These are phyloP conservation scores for Tetropium fuscum DNA, from an alignment of 2,888 invertebrate species.

Conservation along the genomic window DNA sequence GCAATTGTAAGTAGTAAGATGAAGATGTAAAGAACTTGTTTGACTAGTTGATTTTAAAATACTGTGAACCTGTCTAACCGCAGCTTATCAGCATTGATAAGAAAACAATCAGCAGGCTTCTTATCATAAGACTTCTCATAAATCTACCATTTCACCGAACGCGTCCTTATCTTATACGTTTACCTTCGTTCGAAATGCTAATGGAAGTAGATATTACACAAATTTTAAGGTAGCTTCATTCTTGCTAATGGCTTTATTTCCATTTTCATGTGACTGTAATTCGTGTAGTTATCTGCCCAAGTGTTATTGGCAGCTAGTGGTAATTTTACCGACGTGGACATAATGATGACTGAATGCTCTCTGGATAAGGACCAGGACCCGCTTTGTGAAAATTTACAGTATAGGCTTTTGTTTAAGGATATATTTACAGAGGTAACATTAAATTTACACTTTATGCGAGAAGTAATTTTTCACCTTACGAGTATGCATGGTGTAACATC, in stretches of 20 bases:
- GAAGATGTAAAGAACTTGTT: too few species aligned
- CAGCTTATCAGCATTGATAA: slow-evolving; percentile 15
- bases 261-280: slow-evolving; percentile 4
- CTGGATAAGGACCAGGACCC: slow-evolving; percentile 42
- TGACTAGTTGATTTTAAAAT: too few species aligned
- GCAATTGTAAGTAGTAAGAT: too few species aligned
- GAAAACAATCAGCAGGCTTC: slow-evolving; percentile 9
- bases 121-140: slow-evolving; percentile 1
- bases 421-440: slow-evolving; percentile 33
- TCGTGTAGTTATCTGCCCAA: background rate
- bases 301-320: slow-evolving; percentile 11
- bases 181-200: slow-evolving; percentile 32
- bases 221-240: slow-evolving; percentile 12
- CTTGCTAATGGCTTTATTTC: background rate
- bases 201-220: slow-evolving; percentile 25
- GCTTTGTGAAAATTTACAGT: slow-evolving; percentile 30
- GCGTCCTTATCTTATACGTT: background rate
- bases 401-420: slow-evolving; percentile 37
- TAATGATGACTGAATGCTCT: slow-evolving; percentile 41
- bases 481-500: too few species aligned
- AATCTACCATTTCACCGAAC: slow-evolving; percentile 10
- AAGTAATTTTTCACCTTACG: background rate
- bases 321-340: slow-evolving; percentile 15
- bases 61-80: too few species aligned
- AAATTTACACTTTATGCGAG: background rate